Evolutionary conservation across 2,113 vertebrate species (phyloP).

Genomic region (Lophura nycthemera): DNA sequence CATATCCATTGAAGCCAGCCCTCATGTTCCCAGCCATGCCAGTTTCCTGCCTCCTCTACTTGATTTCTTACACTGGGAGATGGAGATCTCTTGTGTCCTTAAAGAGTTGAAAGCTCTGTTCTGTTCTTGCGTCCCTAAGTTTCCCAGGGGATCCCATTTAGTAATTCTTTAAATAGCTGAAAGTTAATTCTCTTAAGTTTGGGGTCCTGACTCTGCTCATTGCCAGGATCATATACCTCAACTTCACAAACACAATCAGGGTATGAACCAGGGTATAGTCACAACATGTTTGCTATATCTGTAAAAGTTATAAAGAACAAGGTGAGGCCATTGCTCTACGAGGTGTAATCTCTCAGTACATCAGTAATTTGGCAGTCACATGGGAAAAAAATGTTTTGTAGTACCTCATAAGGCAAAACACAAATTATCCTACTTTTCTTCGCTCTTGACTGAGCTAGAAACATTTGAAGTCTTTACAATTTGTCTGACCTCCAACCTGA

Average conservation of each 20-base stretch:
- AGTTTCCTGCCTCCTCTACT: too few species aligned
- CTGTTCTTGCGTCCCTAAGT: too few species aligned
- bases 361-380: background rate
- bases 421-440: background rate
- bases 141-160: too few species aligned
- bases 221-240: background rate
- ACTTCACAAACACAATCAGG: background rate
- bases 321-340: background rate
- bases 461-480: background rate
- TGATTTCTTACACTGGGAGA: too few species aligned
- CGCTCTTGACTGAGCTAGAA: background rate
- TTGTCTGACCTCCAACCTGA: background rate
- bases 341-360: background rate
- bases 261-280: background rate
- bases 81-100: too few species aligned
- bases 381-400: background rate
- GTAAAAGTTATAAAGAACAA: background rate
- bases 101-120: too few species aligned
- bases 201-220: too few species aligned
- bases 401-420: background rate
- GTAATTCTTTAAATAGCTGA: too few species aligned
- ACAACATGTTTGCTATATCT: background rate
- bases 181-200: too few species aligned
- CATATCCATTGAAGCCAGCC: too few species aligned
- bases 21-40: too few species aligned